Conservation (phyloP, 2,888 invertebrate genomes). For the Drosophila paranaensis region DNA sequence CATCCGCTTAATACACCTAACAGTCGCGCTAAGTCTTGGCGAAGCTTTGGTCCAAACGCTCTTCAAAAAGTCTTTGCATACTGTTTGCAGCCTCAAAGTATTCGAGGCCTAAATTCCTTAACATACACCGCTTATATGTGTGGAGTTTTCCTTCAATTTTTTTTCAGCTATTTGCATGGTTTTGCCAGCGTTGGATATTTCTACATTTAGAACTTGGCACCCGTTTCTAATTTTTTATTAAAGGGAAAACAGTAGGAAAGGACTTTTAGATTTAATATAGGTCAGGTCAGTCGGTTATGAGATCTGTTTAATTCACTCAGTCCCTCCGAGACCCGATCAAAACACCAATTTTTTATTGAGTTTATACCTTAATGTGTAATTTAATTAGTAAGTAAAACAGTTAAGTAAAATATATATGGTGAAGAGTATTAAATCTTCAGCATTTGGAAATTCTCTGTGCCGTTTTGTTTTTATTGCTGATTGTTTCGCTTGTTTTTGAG, state of each 20-base stretch:
- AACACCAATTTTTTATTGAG: neutral
- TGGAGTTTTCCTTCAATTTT: slow-evolving; percentile 38
- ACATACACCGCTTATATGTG: slow-evolving; percentile 33
- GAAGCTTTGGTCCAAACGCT: slow-evolving; percentile 39
- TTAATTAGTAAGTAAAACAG: too few species aligned
- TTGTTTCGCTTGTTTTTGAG: slow-evolving; percentile 72
- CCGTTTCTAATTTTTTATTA: neutral
- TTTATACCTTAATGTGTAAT: too few species aligned
- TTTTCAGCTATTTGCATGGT: slow-evolving; percentile 10
- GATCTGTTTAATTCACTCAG: too few species aligned
- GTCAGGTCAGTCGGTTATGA: too few species aligned
- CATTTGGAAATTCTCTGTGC: neutral
- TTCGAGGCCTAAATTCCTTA: slow-evolving; percentile 58
- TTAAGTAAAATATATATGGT: neutral
- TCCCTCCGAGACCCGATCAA: neutral
- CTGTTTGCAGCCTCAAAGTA: slow-evolving; percentile 65
- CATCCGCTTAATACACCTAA: slow-evolving; percentile 55
- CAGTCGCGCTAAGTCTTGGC: slow-evolving; percentile 65
- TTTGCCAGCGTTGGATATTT: neutral
- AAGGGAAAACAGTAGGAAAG: neutral
- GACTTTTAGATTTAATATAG: neutral
- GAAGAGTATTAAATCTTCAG: slow-evolving; percentile 26
- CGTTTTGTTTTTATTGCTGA: slow-evolving; percentile 72
- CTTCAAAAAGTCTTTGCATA: slow-evolving; percentile 58
- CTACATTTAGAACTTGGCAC: neutral